Percentiles rank a stretch among this genome's conserved stretches.
Conservation (phyloP, 2,113 vertebrate species). For the Hipposideros armiger region DNA sequence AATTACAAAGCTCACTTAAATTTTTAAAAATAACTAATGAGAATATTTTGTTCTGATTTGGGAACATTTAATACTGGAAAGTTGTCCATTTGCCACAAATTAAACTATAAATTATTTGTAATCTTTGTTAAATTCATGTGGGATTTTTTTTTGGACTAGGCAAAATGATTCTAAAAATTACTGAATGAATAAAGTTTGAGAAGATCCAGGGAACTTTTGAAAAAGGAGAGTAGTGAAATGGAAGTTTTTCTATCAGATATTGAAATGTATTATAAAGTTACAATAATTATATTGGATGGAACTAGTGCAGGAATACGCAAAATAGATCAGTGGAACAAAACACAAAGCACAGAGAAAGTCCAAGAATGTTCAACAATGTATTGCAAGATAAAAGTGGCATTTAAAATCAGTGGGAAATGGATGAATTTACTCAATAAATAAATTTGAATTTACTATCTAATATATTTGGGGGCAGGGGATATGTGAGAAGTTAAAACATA, state of each 20-base stretch:
- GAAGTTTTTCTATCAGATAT: conserved; percentile 60
- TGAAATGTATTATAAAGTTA: conserved; percentile 58
- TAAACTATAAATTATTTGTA: conserved; percentile 59
- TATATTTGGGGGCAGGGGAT: not conserved
- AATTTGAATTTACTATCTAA: conserved; percentile 51
- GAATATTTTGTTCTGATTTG: conserved; percentile 22
- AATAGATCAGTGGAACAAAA: conserved; percentile 53
- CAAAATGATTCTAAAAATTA: conserved; percentile 56
- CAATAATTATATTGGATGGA: conserved; percentile 44
- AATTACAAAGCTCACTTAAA: conserved; percentile 54
- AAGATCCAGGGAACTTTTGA: conserved; percentile 39
- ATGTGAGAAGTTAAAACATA: conserved; percentile 35
- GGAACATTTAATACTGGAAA: conserved; percentile 8
- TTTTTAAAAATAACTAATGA: not conserved
- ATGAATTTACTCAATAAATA: conserved; percentile 56
- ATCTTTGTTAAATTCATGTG: conserved; percentile 50
- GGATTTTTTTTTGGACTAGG: not conserved
- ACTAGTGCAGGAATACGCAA: conserved; percentile 28
- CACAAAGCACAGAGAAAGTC: not conserved
- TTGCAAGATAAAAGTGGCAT: conserved; percentile 17
- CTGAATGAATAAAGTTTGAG: conserved; percentile 57
- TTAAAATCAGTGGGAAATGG: conserved; percentile 39
- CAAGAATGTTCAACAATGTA: conserved; percentile 27
- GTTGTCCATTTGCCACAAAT: conserved; percentile 44
- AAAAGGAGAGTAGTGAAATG: conserved; percentile 59